phyloP scores from a whole-genome alignment of 1,140 invertebrate species.

The Hestina assimilis region DNA sequence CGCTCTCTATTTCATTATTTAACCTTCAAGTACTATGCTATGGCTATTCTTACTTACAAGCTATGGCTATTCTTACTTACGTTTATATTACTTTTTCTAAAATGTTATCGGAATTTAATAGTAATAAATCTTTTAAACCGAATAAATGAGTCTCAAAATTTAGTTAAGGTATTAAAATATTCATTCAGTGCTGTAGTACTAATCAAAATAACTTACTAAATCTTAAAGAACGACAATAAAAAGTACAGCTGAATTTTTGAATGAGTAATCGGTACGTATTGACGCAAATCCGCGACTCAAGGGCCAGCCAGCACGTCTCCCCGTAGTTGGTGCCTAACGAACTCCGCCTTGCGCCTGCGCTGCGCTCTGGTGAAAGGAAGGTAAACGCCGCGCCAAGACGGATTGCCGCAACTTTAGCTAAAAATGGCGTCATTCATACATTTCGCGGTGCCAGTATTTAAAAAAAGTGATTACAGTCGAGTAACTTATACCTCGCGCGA shows the following conservation, averaged over 20 bases:
- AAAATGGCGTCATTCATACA: slow-evolving; percentile 73
- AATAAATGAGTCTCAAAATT: too few relatives aligned
- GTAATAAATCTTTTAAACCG: too few relatives aligned
- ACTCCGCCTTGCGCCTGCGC: slow-evolving; percentile 36
- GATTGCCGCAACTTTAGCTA: slow-evolving; percentile 71
- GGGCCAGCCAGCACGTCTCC: slow-evolving; percentile 56
- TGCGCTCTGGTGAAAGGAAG: slow-evolving; percentile 64
- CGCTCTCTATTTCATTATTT: background rate
- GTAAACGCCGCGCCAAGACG: slow-evolving; percentile 60
- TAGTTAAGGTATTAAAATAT: too few relatives aligned
- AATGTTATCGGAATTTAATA: too few relatives aligned
- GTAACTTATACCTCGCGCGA: slow-evolving; percentile 19
- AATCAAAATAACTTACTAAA: too few relatives aligned
- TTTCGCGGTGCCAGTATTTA: slow-evolving; percentile 61
- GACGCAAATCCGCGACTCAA: slow-evolving; percentile 41
- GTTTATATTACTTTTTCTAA: too few relatives aligned
- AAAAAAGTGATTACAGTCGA: slow-evolving; percentile 39
- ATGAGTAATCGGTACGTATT: slow-evolving; percentile 43
- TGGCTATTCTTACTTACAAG: background rate
- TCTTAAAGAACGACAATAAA: too few relatives aligned
- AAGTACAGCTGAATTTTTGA: too few relatives aligned
- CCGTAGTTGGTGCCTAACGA: slow-evolving; percentile 19
- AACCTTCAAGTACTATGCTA: background rate
- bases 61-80: too few relatives aligned
- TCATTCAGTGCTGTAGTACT: too few relatives aligned